Evolutionary conservation across 2,888 invertebrate species (phyloP).

Genomic region (Galeopsomyia nigrocyanea): DNA sequence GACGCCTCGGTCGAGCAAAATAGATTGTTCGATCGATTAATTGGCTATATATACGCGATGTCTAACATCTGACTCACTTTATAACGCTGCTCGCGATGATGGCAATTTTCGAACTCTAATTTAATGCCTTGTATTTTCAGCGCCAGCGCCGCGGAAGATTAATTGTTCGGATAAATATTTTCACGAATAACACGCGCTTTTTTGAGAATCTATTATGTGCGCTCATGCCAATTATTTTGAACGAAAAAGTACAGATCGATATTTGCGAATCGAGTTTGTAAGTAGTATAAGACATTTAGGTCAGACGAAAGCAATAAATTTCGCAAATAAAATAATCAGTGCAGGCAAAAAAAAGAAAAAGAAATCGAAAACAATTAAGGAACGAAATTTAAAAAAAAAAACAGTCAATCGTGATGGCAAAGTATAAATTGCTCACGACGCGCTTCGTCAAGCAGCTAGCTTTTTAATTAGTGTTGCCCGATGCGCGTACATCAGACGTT

Average conservation of each 20-base stretch:
- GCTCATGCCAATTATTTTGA: no score
- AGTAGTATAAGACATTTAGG: no score
- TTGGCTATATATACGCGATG: constrained; percentile 8
- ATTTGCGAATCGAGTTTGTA: no score
- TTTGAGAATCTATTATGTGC: no score
- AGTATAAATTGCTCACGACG: constrained; percentile 16
- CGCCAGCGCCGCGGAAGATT: no score
- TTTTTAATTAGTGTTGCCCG: constrained; percentile 34
- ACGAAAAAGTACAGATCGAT: no score
- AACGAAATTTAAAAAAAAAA: background rate
- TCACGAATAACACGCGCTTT: no score
- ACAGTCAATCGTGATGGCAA: constrained; percentile 5
- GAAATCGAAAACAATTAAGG: background rate
- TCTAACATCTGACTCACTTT: constrained; percentile 24
- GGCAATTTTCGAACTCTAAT: constrained; percentile 16
- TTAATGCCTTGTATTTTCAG: no score
- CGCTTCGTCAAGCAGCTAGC: constrained; percentile 30
- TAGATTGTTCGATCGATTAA: constrained; percentile 25
- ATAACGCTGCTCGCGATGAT: background rate
- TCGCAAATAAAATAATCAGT: no score
- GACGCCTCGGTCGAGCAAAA: background rate
- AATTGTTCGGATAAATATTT: no score
- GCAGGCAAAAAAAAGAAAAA: background rate
- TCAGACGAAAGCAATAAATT: no score
- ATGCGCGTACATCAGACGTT: constrained; percentile 8